phyloP scores from a whole-genome alignment of 2,113 vertebrate species.

The Pomatorhinus ruficollis region DNA sequence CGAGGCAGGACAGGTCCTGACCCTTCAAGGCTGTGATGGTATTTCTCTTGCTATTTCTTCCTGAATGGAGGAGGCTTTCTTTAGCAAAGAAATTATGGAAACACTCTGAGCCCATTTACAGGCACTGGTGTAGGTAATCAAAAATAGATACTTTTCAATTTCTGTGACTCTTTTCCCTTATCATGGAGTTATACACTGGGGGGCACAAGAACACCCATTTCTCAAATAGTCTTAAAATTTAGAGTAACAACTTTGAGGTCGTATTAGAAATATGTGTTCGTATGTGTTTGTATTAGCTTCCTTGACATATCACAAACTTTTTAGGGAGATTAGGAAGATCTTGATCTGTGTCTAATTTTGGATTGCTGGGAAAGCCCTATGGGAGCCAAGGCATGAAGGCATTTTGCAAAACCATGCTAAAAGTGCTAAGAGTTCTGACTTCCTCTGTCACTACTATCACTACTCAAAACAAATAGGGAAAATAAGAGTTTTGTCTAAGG shows the following conservation, averaged over 20 bases:
- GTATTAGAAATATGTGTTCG: background rate
- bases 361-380: background rate
- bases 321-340: background rate
- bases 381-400: background rate
- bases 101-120: background rate
- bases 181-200: accelerated
- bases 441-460: background rate
- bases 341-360: background rate
- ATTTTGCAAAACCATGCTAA: background rate
- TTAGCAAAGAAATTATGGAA: background rate
- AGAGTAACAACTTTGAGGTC: background rate
- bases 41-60: background rate
- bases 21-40: background rate
- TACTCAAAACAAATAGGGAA: background rate
- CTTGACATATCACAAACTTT: background rate
- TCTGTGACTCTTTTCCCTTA: background rate
- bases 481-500: background rate
- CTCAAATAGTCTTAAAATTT: background rate
- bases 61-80: background rate
- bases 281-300: background rate
- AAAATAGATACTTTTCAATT: background rate
- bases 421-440: background rate
- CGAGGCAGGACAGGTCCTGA: background rate
- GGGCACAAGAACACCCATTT: accelerated
- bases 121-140: background rate